Conservation (phyloP, 2,888 invertebrate genomes). For the Tetrapedia diversipes region DNA sequence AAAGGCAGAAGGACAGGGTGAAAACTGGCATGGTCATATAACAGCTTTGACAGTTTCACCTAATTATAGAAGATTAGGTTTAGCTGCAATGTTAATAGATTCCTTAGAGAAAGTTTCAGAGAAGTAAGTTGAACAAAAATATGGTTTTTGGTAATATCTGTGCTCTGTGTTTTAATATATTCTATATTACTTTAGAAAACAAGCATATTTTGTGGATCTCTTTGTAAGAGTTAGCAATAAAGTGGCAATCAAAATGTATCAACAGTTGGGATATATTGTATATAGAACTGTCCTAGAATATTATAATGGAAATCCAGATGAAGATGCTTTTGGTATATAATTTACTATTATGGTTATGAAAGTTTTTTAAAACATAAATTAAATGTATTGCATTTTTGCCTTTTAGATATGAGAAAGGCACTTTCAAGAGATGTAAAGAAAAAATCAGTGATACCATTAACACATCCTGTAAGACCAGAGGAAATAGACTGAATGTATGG, state of each 20-base stretch:
- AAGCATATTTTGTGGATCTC: slow-evolving; percentile 98
- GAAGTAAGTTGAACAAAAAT: slow-evolving; percentile 86
- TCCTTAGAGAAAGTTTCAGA: slow-evolving; percentile 98
- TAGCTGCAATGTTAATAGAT: slow-evolving; percentile 97
- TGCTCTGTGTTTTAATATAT: neutral
- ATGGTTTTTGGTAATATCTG: neutral
- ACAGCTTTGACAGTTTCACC: slow-evolving; percentile 98
- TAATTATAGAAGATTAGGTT: slow-evolving; percentile 94
- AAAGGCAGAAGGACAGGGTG: slow-evolving; percentile 97
- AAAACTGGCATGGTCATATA: slow-evolving; percentile 99
- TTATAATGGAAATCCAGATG: slow-evolving; percentile 98
- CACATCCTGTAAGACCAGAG: slow-evolving; percentile 97
- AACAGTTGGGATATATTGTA: slow-evolving; percentile 96
- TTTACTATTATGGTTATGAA: slow-evolving; percentile 74
- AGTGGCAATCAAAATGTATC: slow-evolving; percentile 99
- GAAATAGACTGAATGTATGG: slow-evolving; percentile 90
- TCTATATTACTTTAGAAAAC: slow-evolving; percentile 87
- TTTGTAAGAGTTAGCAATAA: slow-evolving; percentile 99
- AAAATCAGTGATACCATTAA: slow-evolving; percentile 95
- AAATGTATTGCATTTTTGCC: slow-evolving; percentile 16
- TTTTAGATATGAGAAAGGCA: slow-evolving; percentile 99
- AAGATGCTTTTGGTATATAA: slow-evolving; percentile 97
- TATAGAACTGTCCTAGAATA: slow-evolving; percentile 98
- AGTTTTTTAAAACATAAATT: neutral
- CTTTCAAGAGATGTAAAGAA: slow-evolving; percentile 95